Evolutionary conservation across 2,113 vertebrate genomes (phyloP).

Genomic region (Sorex fumeus): DNA sequence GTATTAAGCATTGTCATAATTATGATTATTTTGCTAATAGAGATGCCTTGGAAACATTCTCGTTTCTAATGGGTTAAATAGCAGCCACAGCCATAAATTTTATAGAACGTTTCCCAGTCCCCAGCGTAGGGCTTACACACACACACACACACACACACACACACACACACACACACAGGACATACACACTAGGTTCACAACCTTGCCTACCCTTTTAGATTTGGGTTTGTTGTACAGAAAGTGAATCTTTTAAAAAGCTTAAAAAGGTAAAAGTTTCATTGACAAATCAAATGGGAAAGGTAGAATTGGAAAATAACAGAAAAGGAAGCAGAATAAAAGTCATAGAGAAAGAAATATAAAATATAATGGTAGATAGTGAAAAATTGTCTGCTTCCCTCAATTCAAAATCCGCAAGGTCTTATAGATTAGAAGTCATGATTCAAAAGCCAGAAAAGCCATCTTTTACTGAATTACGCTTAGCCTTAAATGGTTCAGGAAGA

Average conservation of each 20-base stretch:
- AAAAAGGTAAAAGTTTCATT: not conserved
- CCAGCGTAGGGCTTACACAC: not conserved
- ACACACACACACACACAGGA: not conserved
- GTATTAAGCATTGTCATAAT: not conserved
- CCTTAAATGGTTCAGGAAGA: not conserved
- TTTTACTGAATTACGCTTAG: not conserved
- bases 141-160: too few relatives aligned
- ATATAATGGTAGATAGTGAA: not conserved
- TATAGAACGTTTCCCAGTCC: not conserved
- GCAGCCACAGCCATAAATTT: not conserved
- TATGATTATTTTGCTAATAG: constrained; percentile 17
- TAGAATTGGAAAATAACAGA: not conserved
- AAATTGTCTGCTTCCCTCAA: not conserved
- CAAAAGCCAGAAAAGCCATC: not conserved
- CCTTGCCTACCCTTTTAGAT: not conserved
- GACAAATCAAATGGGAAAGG: not conserved
- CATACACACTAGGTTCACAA: not conserved
- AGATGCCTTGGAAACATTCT: not conserved
- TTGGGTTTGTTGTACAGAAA: not conserved
- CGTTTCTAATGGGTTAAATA: not conserved
- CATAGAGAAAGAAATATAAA: not conserved
- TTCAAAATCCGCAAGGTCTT: not conserved
- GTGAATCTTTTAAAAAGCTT: not conserved
- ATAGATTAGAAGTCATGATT: not conserved
- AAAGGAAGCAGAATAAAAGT: not conserved